phyloP scores from a whole-genome alignment of 2,888 invertebrate genomes.

The Tetrapedia diversipes region DNA sequence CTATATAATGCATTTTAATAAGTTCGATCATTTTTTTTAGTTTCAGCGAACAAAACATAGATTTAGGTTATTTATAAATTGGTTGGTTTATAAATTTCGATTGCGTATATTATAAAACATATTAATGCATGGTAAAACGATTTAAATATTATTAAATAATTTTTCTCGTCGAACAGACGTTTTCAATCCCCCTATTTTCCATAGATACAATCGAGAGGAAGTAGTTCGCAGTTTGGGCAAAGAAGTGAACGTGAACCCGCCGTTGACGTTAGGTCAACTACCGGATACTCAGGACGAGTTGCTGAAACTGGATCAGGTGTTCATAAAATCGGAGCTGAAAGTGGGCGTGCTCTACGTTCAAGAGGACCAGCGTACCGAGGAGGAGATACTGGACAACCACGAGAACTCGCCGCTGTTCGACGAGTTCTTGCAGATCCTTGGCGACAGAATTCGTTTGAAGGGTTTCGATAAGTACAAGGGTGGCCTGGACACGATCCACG shows the following conservation, averaged over 20 bases:
- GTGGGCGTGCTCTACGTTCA: slow-evolving; percentile 97
- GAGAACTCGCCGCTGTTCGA: slow-evolving; percentile 94
- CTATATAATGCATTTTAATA: no score
- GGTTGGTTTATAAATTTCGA: no score
- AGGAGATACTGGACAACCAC: slow-evolving; percentile 97
- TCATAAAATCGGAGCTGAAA: slow-evolving; percentile 97
- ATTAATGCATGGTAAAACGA: no score
- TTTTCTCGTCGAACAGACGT: not conserved
- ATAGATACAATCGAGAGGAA: slow-evolving; percentile 95
- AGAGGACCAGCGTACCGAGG: slow-evolving; percentile 95
- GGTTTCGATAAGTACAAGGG: slow-evolving; percentile 98
- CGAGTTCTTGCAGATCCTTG: slow-evolving; percentile 94
- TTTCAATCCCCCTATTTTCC: slow-evolving; percentile 21
- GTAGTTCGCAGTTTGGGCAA: slow-evolving; percentile 96
- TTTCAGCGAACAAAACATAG: no score
- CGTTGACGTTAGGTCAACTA: slow-evolving; percentile 93
- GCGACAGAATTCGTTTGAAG: slow-evolving; percentile 94
- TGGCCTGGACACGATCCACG: slow-evolving; percentile 96
- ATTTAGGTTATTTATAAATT: no score
- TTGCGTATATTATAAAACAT: no score
- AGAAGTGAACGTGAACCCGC: slow-evolving; percentile 97
- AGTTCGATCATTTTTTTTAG: no score
- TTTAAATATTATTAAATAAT: not conserved
- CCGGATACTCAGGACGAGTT: slow-evolving; percentile 97
- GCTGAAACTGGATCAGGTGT: slow-evolving; percentile 96